Conservation (phyloP, 2,797 vertebrate genomes). For the Betta splendens region DNA sequence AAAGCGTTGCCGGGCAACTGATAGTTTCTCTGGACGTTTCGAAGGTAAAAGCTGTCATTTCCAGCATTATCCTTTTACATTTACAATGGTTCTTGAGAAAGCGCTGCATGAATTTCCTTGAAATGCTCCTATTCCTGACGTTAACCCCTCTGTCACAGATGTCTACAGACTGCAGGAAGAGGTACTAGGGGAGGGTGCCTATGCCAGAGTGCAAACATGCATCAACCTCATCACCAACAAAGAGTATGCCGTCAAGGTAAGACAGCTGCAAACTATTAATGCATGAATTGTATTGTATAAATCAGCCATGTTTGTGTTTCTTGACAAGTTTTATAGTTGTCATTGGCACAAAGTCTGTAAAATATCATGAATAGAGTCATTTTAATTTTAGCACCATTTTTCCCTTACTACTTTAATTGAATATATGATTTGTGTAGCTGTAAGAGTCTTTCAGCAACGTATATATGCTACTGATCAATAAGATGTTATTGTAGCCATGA, state of each 20-base stretch:
- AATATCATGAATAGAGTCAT: neutral
- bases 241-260: constrained; percentile 97
- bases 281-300: constrained; percentile 4
- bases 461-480: neutral
- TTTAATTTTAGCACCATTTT: constrained; percentile 15
- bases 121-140: neutral
- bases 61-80: neutral
- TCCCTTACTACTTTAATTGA: neutral
- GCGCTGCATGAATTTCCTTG: neutral
- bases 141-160: constrained; percentile 75
- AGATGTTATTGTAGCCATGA: too few species aligned
- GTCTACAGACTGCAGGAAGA: constrained; percentile 97
- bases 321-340: constrained; percentile 21
- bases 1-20: constrained; percentile 94
- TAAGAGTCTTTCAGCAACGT: neutral
- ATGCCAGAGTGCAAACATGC: constrained; percentile 94
- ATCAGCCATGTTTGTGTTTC: neutral
- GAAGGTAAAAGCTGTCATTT: constrained; percentile 83
- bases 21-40: constrained; percentile 96
- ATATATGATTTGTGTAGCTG: constrained; percentile 1
- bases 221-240: constrained; percentile 96
- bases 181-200: constrained; percentile 93
- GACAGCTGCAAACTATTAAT: neutral
- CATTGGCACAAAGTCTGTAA: neutral
- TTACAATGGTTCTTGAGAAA: neutral